Conservation (phyloP, 2,797 vertebrate species). For the Smutsia gigantea region DNA sequence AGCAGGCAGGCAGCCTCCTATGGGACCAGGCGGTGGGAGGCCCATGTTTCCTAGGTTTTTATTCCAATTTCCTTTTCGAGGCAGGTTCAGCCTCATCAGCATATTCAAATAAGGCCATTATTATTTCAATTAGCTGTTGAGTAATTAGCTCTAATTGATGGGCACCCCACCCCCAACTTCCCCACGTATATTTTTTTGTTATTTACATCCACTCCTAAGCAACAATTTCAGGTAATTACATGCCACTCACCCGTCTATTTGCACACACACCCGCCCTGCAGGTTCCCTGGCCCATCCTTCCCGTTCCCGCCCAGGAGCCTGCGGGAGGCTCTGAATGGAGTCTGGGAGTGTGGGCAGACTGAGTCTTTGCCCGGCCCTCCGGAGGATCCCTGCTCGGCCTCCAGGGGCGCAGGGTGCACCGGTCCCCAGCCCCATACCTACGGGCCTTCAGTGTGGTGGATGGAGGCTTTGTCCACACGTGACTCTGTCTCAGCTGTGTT, state of each 20-base stretch:
- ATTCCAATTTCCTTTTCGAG: slow-evolving; percentile 82
- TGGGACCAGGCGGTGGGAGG: not conserved
- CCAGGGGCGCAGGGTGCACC: not conserved
- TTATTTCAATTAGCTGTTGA: slow-evolving; percentile 91
- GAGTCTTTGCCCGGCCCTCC: not conserved
- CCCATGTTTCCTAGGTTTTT: slow-evolving; percentile 45
- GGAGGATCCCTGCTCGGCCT: accelerated
- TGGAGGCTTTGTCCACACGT: not conserved
- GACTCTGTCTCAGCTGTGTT: accelerated
- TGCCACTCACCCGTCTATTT: slow-evolving; percentile 86
- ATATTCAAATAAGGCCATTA: slow-evolving; percentile 87
- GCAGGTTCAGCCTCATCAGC: slow-evolving; percentile 85
- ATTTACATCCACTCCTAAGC: slow-evolving; percentile 88
- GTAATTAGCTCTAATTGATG: slow-evolving; percentile 90
- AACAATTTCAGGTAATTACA: slow-evolving; percentile 89
- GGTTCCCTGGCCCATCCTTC: slow-evolving; percentile 65
- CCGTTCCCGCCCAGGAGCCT: slow-evolving; percentile 4
- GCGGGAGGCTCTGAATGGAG: not conserved
- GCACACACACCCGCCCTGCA: slow-evolving; percentile 61
- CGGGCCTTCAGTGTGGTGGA: not conserved
- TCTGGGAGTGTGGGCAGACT: accelerated
- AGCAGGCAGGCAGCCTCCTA: not conserved
- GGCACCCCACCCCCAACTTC: slow-evolving; percentile 81
- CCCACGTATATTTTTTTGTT: slow-evolving; percentile 85
- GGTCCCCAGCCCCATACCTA: too few species aligned